Conservation (phyloP, 2,888 invertebrate genomes). For the Onchidella celtica region DNA sequence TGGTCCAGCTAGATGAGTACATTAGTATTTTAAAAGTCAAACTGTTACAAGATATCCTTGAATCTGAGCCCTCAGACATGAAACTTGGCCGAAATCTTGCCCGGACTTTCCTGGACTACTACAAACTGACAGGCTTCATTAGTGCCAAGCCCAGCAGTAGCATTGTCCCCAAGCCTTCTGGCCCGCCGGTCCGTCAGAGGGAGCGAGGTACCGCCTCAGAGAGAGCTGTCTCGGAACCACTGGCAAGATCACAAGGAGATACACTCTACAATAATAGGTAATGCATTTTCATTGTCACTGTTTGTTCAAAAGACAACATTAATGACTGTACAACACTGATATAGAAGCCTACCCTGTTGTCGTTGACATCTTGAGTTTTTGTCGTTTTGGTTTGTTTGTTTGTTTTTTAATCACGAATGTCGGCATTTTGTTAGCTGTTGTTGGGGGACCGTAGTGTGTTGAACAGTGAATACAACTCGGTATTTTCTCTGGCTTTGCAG, state of each 20-base stretch:
- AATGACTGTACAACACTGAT: no score
- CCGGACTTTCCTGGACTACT: slow-evolving; percentile 89
- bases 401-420: no score
- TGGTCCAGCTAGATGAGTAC: no score
- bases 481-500: no score
- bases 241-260: slow-evolving; percentile 23
- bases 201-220: not conserved
- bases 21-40: not conserved
- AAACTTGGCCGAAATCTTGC: slow-evolving; percentile 89
- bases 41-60: not conserved
- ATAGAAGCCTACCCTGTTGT: no score
- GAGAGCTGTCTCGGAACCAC: not conserved
- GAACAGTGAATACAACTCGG: no score
- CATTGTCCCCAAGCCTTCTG: slow-evolving; percentile 73
- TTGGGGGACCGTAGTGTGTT: no score
- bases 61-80: slow-evolving; percentile 84
- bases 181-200: slow-evolving; percentile 52
- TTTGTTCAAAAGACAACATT: not conserved
- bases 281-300: not conserved
- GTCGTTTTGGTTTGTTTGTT: no score
- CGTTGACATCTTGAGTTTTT: no score
- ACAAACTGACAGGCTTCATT: slow-evolving; percentile 86
- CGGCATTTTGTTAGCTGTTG: no score
- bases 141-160: slow-evolving; percentile 75
- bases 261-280: slow-evolving; percentile 22